A percentile compares a stretch with the other conserved stretches of the same genome.
Evolutionary conservation across 1,140 invertebrate species (phyloP).

Genomic region (Pomacea maculata): DNA sequence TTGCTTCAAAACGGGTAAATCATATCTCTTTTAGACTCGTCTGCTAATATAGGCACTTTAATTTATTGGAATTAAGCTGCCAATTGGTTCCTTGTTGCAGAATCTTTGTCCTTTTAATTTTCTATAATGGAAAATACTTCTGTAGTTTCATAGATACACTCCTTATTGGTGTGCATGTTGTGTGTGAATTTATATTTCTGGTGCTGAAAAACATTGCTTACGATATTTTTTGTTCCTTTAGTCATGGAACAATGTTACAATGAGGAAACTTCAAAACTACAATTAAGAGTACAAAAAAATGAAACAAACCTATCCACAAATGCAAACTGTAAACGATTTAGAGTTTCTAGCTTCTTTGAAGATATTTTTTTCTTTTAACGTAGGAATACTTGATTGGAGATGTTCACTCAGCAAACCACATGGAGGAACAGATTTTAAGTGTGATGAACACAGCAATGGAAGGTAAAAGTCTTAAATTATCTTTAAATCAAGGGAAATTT

Average conservation of each 20-base stretch:
- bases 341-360: too few species aligned
- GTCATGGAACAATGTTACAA: not conserved
- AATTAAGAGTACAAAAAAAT: not conserved
- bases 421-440: constrained; percentile 59
- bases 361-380: not conserved
- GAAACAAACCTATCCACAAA: not conserved
- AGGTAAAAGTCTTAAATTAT: constrained; percentile 42
- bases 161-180: not conserved
- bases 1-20: constrained; percentile 55
- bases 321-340: not conserved
- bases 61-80: too few species aligned
- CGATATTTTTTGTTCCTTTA: not conserved
- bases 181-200: not conserved
- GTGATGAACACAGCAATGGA: constrained; percentile 60
- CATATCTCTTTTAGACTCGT: not conserved
- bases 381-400: constrained; percentile 49
- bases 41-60: too few species aligned
- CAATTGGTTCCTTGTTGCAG: too few species aligned
- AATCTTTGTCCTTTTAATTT: too few species aligned
- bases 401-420: constrained; percentile 52
- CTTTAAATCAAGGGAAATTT: not conserved
- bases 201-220: not conserved
- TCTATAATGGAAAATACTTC: too few species aligned
- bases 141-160: not conserved
- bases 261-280: not conserved